Conservation (phyloP, 2,888 invertebrate species). For the Polymixis lichenea region DNA sequence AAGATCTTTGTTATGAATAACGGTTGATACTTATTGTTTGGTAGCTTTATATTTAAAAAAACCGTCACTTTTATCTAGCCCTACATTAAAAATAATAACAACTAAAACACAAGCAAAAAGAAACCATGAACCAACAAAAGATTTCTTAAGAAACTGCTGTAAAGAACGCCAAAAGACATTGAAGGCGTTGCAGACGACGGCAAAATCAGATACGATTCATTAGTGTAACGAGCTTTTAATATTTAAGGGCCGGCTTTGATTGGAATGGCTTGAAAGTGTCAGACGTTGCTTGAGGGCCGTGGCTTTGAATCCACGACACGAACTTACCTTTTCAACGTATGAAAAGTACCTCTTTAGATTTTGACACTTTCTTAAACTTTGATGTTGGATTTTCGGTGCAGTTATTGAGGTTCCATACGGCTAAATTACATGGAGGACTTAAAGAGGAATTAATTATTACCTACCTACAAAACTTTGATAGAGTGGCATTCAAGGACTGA, state of each 20-base stretch:
- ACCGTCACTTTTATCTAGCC: neutral
- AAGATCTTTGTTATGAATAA: neutral
- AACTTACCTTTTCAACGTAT: slow-evolving; percentile 72
- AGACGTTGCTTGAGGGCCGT: slow-evolving; percentile 77
- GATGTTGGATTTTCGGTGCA: slow-evolving; percentile 51
- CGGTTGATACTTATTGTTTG: neutral
- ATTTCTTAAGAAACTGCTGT: slow-evolving; percentile 76
- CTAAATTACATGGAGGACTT: neutral
- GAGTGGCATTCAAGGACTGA: too few species aligned
- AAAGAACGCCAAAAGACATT: slow-evolving; percentile 84
- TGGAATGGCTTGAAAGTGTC: slow-evolving; percentile 85
- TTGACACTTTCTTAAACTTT: slow-evolving; percentile 75
- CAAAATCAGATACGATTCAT: slow-evolving; percentile 91
- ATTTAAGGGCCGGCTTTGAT: slow-evolving; percentile 88
- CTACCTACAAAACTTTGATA: neutral
- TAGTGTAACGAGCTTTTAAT: slow-evolving; percentile 90
- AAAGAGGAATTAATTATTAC: neutral
- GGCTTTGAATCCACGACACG: slow-evolving; percentile 74
- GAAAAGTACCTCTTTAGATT: slow-evolving; percentile 72
- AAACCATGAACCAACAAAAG: slow-evolving; percentile 75
- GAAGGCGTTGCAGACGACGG: slow-evolving; percentile 79
- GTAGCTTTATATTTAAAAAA: neutral
- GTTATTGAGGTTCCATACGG: neutral
- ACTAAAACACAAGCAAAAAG: slow-evolving; percentile 54
- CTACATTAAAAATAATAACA: slow-evolving; percentile 57